phyloP scores from a whole-genome alignment of 1,140 invertebrate species.

The Adelges cooleyi region DNA sequence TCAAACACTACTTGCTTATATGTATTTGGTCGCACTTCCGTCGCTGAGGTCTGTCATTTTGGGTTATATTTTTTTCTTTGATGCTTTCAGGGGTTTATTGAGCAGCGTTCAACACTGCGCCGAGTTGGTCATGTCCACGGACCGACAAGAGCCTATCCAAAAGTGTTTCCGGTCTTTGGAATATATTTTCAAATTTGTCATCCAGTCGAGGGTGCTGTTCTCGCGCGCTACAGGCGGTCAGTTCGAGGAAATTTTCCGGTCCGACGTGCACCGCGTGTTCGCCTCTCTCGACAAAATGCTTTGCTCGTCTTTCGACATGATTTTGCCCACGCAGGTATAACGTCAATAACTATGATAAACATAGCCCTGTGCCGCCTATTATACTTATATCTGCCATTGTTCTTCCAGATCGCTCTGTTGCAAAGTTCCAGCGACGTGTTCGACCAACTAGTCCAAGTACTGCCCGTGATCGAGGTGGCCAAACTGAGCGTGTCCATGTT shows the following conservation, averaged over 20 bases:
- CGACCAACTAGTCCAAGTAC: conserved; percentile 40
- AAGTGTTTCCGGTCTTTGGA: conserved; percentile 84
- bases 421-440: conserved; percentile 40
- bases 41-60: too few species aligned
- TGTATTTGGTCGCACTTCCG: too few species aligned
- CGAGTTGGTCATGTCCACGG: conserved; percentile 68
- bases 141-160: conserved; percentile 76
- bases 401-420: conserved; percentile 47
- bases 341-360: too few species aligned
- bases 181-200: conserved; percentile 91
- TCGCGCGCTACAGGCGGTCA: conserved; percentile 74
- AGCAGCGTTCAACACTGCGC: conserved; percentile 84
- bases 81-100: conserved; percentile 58
- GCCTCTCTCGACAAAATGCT: conserved; percentile 64
- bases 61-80: too few species aligned
- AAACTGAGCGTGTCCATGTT: conserved; percentile 56
- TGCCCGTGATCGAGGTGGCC: conserved; percentile 53
- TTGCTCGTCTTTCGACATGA: conserved; percentile 53
- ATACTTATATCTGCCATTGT: conserved; percentile 10
- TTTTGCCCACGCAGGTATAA: conserved; percentile 65
- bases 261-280: conserved; percentile 64
- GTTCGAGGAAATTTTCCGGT: conserved; percentile 71
- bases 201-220: conserved; percentile 81
- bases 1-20: too few species aligned
- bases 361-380: neutral